Conservation (phyloP, 2,888 invertebrate genomes). For the Dioctria linearis region DNA sequence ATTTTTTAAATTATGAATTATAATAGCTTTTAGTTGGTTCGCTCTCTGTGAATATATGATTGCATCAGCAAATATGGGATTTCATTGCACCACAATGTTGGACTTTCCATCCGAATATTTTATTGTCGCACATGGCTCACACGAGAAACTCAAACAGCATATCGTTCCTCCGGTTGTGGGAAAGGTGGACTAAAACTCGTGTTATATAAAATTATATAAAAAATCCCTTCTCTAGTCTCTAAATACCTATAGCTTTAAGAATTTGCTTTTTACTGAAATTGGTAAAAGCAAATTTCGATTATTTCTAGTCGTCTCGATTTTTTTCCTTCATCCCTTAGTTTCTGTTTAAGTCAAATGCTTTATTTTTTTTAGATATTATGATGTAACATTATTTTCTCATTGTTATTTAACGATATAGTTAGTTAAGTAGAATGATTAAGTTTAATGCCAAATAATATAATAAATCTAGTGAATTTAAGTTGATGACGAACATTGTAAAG, state of each 20-base stretch:
- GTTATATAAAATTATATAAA: neutral
- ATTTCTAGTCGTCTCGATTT: slow-evolving; percentile 16
- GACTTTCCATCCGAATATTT: slow-evolving; percentile 89
- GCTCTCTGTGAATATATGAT: slow-evolving; percentile 94
- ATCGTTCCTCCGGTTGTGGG: slow-evolving; percentile 16
- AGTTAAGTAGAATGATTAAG: neutral
- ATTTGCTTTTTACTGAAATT: slow-evolving; percentile 9
- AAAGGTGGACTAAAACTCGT: slow-evolving; percentile 31
- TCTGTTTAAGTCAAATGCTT: slow-evolving; percentile 5
- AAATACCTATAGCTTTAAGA: slow-evolving; percentile 43
- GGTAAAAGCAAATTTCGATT: slow-evolving; percentile 19
- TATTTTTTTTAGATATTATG: slow-evolving; percentile 5
- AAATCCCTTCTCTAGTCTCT: slow-evolving; percentile 41
- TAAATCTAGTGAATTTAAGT: slow-evolving; percentile 27
- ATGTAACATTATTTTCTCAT: neutral
- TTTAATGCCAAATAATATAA: slow-evolving; percentile 39
- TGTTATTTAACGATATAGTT: neutral
- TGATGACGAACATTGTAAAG: slow-evolving; percentile 12
- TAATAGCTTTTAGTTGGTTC: slow-evolving; percentile 93
- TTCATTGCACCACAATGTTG: slow-evolving; percentile 88
- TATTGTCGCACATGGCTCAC: slow-evolving; percentile 78
- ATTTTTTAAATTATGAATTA: slow-evolving; percentile 49
- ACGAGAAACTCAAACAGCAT: slow-evolving; percentile 67
- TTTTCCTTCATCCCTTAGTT: slow-evolving; percentile 23
- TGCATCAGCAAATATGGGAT: slow-evolving; percentile 93